phyloP scores from a whole-genome alignment of 92 coral and sea anemone genomes.

The Galaxea fascicularis region DNA sequence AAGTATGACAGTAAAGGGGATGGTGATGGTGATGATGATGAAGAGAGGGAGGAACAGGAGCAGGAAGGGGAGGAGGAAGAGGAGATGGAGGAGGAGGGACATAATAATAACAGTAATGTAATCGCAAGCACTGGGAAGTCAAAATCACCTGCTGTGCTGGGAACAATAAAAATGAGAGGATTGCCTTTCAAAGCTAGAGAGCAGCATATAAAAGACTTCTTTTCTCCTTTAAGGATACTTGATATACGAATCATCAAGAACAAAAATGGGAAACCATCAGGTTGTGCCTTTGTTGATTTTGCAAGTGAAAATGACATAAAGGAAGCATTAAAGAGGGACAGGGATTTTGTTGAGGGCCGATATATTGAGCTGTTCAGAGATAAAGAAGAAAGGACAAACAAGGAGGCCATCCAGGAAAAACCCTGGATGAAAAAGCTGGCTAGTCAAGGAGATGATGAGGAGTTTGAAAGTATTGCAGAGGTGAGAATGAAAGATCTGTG shows the following conservation, averaged over 20 bases:
- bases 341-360: conserved; percentile 87
- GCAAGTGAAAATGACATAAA: conserved; percentile 71
- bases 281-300: conserved; percentile 94
- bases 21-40: neutral
- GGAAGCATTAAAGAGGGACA: conserved; percentile 87
- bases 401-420: conserved; percentile 46
- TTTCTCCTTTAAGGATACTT: conserved; percentile 78
- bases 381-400: conserved; percentile 26
- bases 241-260: conserved; percentile 79
- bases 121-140: conserved; percentile 12
- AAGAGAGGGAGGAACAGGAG: too few species aligned
- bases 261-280: conserved; percentile 78
- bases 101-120: conserved; percentile 30
- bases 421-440: conserved; percentile 90
- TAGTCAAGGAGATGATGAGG: conserved; percentile 65
- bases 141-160: conserved; percentile 31
- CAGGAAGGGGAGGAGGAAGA: neutral
- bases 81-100: conserved; percentile 5
- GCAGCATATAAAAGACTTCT: conserved; percentile 81
- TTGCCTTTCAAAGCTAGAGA: conserved; percentile 87
- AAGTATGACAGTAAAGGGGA: neutral
- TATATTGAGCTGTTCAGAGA: conserved; percentile 94
- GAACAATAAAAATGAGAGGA: conserved; percentile 94
- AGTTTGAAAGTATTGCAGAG: conserved; percentile 93
- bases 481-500: conserved; percentile 29